These are phyloP conservation scores for Brachypalpus laphriformis DNA, from an alignment of 2,888 invertebrate genomes.

Conservation along the genomic window DNA sequence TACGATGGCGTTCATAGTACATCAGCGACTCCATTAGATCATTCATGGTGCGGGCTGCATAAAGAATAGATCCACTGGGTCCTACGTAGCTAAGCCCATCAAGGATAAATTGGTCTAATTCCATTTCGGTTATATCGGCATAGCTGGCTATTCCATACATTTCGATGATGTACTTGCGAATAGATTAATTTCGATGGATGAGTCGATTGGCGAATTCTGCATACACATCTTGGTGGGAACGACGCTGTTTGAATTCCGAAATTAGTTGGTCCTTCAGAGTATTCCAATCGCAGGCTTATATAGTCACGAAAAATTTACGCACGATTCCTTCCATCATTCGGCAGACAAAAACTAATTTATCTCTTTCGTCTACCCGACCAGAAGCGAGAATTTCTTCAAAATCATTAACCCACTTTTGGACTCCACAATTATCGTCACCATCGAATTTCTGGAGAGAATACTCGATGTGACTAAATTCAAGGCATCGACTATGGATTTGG, in stretches of 20 bases:
- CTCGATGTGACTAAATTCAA: background rate
- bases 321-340: constrained; percentile 7
- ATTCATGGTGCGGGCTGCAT: background rate
- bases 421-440: constrained; percentile 15
- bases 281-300: constrained; percentile 15
- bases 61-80: constrained; percentile 16
- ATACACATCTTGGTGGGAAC: constrained; percentile 7
- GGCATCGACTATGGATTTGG: background rate
- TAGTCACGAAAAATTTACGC: constrained; percentile 3
- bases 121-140: background rate
- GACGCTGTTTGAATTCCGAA: constrained; percentile 3
- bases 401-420: constrained; percentile 14
- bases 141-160: constrained; percentile 29
- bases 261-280: background rate
- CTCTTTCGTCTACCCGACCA: constrained; percentile 10
- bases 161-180: constrained; percentile 1
- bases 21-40: background rate
- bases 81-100: constrained; percentile 17
- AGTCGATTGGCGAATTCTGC: background rate
- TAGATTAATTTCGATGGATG: background rate
- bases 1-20: background rate
- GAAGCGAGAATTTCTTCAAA: constrained; percentile 20
- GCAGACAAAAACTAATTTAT: constrained; percentile 8
- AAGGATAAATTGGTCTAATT: constrained; percentile 20
- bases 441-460: constrained; percentile 21